Base-by-base conservation (phyloP, 2,888 invertebrate species). In the Idaea biselata region DNA sequence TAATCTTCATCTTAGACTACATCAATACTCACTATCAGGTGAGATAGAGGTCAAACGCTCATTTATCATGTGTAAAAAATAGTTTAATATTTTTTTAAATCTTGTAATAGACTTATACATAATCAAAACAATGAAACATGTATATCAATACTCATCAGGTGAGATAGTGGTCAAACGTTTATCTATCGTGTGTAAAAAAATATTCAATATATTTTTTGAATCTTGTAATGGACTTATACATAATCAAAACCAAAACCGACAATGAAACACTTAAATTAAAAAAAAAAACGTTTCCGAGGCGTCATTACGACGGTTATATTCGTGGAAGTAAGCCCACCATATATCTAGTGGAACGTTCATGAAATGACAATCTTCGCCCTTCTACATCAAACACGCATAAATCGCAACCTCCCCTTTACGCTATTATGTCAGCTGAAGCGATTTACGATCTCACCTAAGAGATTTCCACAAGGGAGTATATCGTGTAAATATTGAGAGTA, bases 351-450 rank as follows among this genome's bases (percentile, higher is more conserved):
- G 71, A 73, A 73, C 72, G 76, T 74, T 74, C 74, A 74, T 76
- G 75, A 81, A 82, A 84, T 81, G 83, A 82, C 83, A 84, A 81
- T 80, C 76, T 80, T 80, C 78, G 83, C 83, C 79, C 80, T 79
- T 81, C 81, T 87, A 89, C 89, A 90, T 91, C 90, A 88, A 88
- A 89, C 87, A 84, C 85, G 87, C 86, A 89, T 89, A 90, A 89
- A 90, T 90, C 89, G 8, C 86, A 84, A 80, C 80, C 83, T 83
- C 86, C 86, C 87, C 87, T 88, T 88, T 84, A 84, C 86, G 88
- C 89, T 87, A 89, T 91, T 89, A 90, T 87, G 89, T 89, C 89
- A 90, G 86, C 85, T 82, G 83, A 87, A 87, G 84, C 88, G 89
- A 90, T 91, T 91, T 91, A 91, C 89, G 89, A 88, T 87, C 83